These are phyloP conservation scores for Chlorops oryzae DNA, from an alignment of 1,140 invertebrate genomes.

Conservation along the genomic window DNA sequence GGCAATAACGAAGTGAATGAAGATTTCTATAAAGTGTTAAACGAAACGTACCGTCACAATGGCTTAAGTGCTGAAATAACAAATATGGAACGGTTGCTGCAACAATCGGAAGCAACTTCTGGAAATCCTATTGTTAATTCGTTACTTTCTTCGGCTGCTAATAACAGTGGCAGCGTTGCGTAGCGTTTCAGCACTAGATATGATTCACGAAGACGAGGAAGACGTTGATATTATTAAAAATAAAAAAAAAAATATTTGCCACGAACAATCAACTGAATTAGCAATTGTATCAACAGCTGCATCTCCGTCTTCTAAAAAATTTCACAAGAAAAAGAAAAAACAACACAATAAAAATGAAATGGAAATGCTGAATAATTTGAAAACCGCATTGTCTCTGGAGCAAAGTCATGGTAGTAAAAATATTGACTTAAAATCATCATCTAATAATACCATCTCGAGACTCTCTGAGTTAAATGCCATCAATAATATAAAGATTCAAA, in stretches of 20 bases:
- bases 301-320: too few species aligned
- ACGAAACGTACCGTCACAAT: conserved; percentile 79
- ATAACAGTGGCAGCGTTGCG: too few species aligned
- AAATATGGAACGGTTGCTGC: conserved; percentile 29
- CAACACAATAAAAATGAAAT: conserved; percentile 42
- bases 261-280: conserved; percentile 14
- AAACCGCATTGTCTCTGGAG: conserved; percentile 28
- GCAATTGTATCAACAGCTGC: neutral
- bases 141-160: too few species aligned
- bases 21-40: conserved; percentile 81
- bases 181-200: conserved; percentile 49
- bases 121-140: too few species aligned
- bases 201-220: conserved; percentile 68
- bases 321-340: conserved; percentile 41
- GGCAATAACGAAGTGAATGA: conserved; percentile 71
- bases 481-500: neutral
- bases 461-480: neutral
- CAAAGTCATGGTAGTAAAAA: too few species aligned
- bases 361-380: conserved; percentile 44
- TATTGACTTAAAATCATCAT: too few species aligned
- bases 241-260: conserved; percentile 40
- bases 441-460: too few species aligned
- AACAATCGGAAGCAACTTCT: conserved; percentile 21
- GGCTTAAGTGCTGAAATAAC: conserved; percentile 32
- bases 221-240: conserved; percentile 42